Percentiles rank a stretch among this genome's conserved stretches.
Conservation (phyloP, 2,113 vertebrate species). For the Gadus macrocephalus region DNA sequence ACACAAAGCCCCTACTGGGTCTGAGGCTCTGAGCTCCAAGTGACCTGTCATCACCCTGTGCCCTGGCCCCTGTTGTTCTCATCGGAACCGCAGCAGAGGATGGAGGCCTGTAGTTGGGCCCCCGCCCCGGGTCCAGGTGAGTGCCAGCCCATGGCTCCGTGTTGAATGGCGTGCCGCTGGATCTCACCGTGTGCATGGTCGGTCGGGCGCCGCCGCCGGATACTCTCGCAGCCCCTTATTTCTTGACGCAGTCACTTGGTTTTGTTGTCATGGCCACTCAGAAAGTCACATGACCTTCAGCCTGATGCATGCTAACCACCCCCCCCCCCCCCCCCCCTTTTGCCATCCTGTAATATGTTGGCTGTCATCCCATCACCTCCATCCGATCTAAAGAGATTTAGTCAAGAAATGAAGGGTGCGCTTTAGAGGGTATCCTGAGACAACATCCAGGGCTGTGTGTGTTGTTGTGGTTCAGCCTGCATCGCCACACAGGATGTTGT, state of each 20-base stretch:
- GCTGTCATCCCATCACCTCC: not conserved
- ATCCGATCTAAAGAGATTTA: slow-evolving; percentile 48
- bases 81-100: slow-evolving; percentile 77
- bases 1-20: slow-evolving; percentile 21
- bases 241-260: slow-evolving; percentile 59
- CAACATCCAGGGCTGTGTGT: slow-evolving; percentile 37
- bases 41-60: slow-evolving; percentile 73
- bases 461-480: slow-evolving; percentile 53
- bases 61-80: slow-evolving; percentile 57
- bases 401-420: slow-evolving; percentile 51
- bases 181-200: slow-evolving; percentile 53
- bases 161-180: slow-evolving; percentile 47
- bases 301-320: not conserved
- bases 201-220: slow-evolving; percentile 40
- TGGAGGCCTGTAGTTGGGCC: slow-evolving; percentile 76
- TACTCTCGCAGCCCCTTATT: slow-evolving; percentile 58
- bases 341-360: not conserved
- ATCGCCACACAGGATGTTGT: slow-evolving; percentile 23
- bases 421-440: slow-evolving; percentile 52
- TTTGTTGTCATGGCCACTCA: slow-evolving; percentile 22
- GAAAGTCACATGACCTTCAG: slow-evolving; percentile 3
- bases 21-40: slow-evolving; percentile 44
- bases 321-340: not conserved
- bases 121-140: slow-evolving; percentile 65
- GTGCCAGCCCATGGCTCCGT: slow-evolving; percentile 61